Conservation (phyloP, 2,113 vertebrate species). For the Octodon degus region DNA sequence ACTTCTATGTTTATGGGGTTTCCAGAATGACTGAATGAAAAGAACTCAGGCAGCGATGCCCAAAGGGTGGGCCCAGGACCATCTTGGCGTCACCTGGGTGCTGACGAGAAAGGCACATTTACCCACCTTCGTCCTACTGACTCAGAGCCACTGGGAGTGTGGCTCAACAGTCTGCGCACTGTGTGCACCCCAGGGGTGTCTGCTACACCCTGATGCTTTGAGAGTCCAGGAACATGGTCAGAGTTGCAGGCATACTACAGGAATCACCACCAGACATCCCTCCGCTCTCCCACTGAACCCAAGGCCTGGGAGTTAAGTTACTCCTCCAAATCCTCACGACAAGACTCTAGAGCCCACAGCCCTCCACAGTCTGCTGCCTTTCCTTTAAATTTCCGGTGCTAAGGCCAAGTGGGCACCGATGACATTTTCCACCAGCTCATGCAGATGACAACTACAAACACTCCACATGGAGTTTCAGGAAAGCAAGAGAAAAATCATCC, state of each 20-base stretch:
- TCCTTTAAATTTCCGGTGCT: not conserved
- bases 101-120: not conserved
- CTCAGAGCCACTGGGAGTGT: rapidly evolving
- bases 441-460: not conserved
- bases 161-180: rapidly evolving
- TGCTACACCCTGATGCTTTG: rapidly evolving
- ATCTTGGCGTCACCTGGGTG: not conserved
- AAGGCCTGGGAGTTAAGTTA: not conserved
- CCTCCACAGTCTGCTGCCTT: not conserved
- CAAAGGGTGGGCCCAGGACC: not conserved
- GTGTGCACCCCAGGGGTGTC: not conserved
- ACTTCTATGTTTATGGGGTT: not conserved
- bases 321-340: not conserved
- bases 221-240: not conserved
- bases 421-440: not conserved
- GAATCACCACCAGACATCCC: not conserved
- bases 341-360: not conserved
- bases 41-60: not conserved
- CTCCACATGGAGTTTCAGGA: not conserved
- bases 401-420: not conserved
- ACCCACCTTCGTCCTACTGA: not conserved
- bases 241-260: not conserved
- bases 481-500: not conserved
- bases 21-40: not conserved
- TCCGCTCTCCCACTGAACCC: not conserved